Percentiles rank a stretch among this genome's conserved stretches.
These are phyloP conservation scores for Spea multiplicata DNA, from an alignment of 2,113 vertebrate species.

Conservation along the genomic window DNA sequence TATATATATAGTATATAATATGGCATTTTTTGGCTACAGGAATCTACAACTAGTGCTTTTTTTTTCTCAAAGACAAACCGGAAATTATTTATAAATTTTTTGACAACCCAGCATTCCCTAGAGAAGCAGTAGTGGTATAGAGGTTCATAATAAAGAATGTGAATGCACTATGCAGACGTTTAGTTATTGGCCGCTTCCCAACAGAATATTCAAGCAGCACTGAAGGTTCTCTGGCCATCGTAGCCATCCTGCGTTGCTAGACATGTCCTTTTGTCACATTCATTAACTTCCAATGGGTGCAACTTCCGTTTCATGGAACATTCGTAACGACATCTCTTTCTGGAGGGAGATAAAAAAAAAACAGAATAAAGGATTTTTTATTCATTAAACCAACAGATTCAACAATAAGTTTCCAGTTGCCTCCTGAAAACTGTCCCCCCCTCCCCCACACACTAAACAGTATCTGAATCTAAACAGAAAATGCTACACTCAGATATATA, in stretches of 20 bases:
- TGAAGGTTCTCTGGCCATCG: slow-evolving; percentile 1
- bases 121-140: slow-evolving; percentile 50
- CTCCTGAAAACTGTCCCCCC: too few relatives aligned
- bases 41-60: too few relatives aligned
- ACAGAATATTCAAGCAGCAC: slow-evolving; percentile 56
- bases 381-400: slow-evolving; percentile 31
- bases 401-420: not conserved
- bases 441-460: too few relatives aligned
- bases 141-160: not conserved
- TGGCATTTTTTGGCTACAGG: too few relatives aligned
- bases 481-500: too few relatives aligned
- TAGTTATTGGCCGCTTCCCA: slow-evolving; percentile 32
- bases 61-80: too few relatives aligned
- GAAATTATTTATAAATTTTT: too few relatives aligned
- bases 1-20: too few relatives aligned
- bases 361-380: too few relatives aligned
- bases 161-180: not conserved
- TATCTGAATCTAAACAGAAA: too few relatives aligned
- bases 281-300: not conserved
- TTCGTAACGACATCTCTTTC: slow-evolving; percentile 78
- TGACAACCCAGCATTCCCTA: slow-evolving; percentile 53
- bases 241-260: not conserved
- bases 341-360: slow-evolving; percentile 60
- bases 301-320: slow-evolving; percentile 66
- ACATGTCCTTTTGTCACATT: not conserved